These are phyloP conservation scores for Semotilus atromaculatus DNA, from an alignment of 2,797 vertebrate genomes.

Conservation along the genomic window DNA sequence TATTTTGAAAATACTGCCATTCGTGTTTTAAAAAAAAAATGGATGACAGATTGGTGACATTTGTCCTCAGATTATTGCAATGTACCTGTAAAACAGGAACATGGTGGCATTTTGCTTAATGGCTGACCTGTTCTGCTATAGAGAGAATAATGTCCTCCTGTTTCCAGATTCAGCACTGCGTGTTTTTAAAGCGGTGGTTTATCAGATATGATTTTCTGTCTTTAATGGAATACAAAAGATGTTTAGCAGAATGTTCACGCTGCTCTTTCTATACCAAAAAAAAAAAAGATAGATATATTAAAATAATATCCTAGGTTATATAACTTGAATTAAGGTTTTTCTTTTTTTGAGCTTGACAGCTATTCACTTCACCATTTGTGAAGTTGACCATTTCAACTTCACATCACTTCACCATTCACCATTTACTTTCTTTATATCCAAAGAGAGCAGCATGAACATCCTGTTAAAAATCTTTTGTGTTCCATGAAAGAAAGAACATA, in stretches of 20 bases:
- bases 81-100: conserved; percentile 2
- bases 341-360: background rate
- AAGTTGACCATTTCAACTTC: no score
- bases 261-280: background rate
- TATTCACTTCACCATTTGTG: no score
- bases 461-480: background rate
- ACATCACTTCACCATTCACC: background rate
- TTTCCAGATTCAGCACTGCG: conserved; percentile 10
- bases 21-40: background rate
- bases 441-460: background rate
- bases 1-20: conserved; percentile 24
- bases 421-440: background rate
- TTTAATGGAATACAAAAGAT: background rate
- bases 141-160: background rate
- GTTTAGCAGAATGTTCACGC: background rate
- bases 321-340: background rate
- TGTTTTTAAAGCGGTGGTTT: background rate
- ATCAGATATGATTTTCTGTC: background rate
- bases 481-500: background rate
- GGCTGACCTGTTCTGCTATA: background rate
- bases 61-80: background rate
- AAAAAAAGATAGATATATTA: background rate
- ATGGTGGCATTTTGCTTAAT: conserved; percentile 1
- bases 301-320: background rate
- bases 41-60: background rate